Base-by-base conservation (phyloP, 2,888 invertebrate genomes). In the Dioctria linearis region DNA sequence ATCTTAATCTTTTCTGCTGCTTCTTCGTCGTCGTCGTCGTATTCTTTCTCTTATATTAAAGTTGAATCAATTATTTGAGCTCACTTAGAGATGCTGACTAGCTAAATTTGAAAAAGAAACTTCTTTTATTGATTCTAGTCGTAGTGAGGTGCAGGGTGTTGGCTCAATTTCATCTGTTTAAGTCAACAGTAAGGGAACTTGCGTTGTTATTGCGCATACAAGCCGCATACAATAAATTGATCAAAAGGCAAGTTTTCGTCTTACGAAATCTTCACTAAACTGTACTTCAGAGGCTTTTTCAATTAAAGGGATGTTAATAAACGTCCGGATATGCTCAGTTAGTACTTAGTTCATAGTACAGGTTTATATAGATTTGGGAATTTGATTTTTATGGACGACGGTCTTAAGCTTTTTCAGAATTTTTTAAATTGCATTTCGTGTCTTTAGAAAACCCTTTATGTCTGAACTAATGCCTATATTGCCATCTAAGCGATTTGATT, bases 61-160 rank as follows among this genome's bases (percentile, higher is more conserved):
- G 42, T 42, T 73, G 59, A 73, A 73, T 73, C 73, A 73, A 73
- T 59, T 73, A 73, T 73, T 73, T 73, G 73, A 42, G 69, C 54
- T 57, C 57, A 57, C 73, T 73, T 73, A 73, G 59, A 59, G 51
- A 73, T 51, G 73, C 73, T 73, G 73, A 54, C 73, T 73, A 59
- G 73, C 73, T 73, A 57, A 39, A 73, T 73, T 73, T 73, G 42
- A 73, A 67, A 73, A 40, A 42, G 43, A 42, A 73, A 51, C 57
- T 59, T 40, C 57, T 54, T 71, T 73, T 73, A 73, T 73, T 73
- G 73, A 73, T 73, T 73, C 51, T 42, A 25, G 25, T 67, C 51
- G 6, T 66, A 43, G 43, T 25, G 25, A 25, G 25, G 25, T 73
- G 73, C 6, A 49, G 59, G 73, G 59, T 39, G 67, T 67, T 67